These are phyloP conservation scores for Choristoneura fumiferana DNA, from an alignment of 1,140 invertebrate species.

Conservation along the genomic window DNA sequence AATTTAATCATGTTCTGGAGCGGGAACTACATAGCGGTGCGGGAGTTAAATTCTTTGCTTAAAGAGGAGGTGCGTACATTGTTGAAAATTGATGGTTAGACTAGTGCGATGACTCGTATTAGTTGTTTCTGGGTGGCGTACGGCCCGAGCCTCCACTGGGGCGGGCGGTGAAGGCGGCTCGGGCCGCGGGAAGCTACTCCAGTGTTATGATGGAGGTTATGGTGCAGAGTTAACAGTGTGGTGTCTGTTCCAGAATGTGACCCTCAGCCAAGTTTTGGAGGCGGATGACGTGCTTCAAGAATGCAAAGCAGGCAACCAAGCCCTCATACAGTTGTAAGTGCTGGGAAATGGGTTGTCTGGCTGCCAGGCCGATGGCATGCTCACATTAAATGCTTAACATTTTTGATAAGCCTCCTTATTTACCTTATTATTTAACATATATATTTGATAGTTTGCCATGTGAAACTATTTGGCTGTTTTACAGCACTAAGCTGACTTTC, in stretches of 20 bases:
- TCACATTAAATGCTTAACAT: too few species aligned
- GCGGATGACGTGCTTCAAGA: constrained; percentile 97
- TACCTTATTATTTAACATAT: too few species aligned
- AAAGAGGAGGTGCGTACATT: constrained; percentile 70
- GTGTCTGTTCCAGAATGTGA: constrained; percentile 88
- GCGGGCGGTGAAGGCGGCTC: not conserved
- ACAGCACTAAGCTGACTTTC: too few species aligned
- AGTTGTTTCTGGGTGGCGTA: too few species aligned
- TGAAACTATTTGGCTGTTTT: too few species aligned
- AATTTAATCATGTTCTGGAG: constrained; percentile 74
- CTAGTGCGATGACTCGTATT: constrained; percentile 28
- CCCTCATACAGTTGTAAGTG: constrained; percentile 95
- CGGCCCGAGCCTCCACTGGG: too few species aligned
- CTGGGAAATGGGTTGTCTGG: not conserved
- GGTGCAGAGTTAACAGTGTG: constrained; percentile 21
- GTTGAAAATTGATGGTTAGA: constrained; percentile 68
- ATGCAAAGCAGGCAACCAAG: constrained; percentile 95
- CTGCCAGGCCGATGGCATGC: too few species aligned
- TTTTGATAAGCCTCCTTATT: too few species aligned
- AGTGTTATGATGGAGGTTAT: not conserved
- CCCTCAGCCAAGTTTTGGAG: constrained; percentile 93
- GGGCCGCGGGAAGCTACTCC: too few species aligned
- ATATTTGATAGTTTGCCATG: too few species aligned
- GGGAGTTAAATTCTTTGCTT: constrained; percentile 65
- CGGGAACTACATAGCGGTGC: constrained; percentile 61